Evolutionary conservation across 2,888 invertebrate species (phyloP).

Genomic region (Drosophila longiperda): DNA sequence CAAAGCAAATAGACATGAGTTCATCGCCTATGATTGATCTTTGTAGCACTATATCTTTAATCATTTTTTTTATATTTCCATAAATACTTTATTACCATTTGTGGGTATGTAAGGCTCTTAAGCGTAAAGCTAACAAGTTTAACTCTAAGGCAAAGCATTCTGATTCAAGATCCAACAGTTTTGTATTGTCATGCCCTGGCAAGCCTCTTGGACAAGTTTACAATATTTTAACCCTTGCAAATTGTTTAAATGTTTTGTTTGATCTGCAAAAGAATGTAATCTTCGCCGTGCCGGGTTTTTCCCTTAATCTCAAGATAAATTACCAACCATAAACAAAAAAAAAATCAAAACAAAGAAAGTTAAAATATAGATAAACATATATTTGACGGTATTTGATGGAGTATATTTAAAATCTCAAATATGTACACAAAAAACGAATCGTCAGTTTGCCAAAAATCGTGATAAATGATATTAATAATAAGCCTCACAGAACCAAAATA

Average conservation of each 20-base stretch:
- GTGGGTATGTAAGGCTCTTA: background rate
- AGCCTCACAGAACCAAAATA: slow-evolving; percentile 27
- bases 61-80: background rate
- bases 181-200: too few relatives aligned
- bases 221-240: background rate
- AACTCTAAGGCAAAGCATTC: background rate
- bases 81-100: slow-evolving; percentile 1
- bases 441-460: slow-evolving; percentile 26
- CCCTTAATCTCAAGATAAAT: background rate
- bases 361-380: background rate
- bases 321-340: background rate
- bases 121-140: background rate
- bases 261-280: background rate
- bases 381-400: slow-evolving; percentile 1
- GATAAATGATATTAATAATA: slow-evolving; percentile 21
- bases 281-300: too few relatives aligned
- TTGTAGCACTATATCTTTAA: background rate
- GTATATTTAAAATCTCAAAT: slow-evolving; percentile 46
- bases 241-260: background rate
- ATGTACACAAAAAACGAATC: slow-evolving; percentile 41
- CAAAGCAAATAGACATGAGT: background rate
- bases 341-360: background rate
- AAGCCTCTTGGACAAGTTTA: background rate
- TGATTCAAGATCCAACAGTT: background rate
- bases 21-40: slow-evolving; percentile 20